Conservation (phyloP, 2,797 vertebrate genomes). For the Sebastes diaconus region DNA sequence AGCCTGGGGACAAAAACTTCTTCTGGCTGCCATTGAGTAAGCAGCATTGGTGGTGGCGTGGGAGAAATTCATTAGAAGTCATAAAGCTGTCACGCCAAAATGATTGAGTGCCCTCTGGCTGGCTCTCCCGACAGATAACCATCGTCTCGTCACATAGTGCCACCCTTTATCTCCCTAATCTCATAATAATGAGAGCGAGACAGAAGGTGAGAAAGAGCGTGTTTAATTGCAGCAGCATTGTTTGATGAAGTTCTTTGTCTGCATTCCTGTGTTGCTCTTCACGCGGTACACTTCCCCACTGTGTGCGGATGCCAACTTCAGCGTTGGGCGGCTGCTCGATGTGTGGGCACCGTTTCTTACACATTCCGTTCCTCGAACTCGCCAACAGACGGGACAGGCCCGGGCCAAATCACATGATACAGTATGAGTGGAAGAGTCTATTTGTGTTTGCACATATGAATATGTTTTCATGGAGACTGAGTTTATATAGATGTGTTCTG, state of each 20-base stretch:
- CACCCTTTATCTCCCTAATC: constrained; percentile 59
- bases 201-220: constrained; percentile 60
- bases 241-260: constrained; percentile 79
- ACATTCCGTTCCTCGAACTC: constrained; percentile 64
- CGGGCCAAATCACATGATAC: constrained; percentile 59
- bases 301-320: constrained; percentile 79
- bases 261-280: constrained; percentile 81
- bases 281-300: constrained; percentile 71
- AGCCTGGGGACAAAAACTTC: constrained; percentile 54
- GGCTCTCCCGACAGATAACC: constrained; percentile 55
- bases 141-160: constrained; percentile 59
- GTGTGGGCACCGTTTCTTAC: constrained; percentile 71
- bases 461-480: constrained; percentile 54
- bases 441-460: constrained; percentile 62
- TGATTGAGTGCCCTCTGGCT: constrained; percentile 55
- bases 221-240: constrained; percentile 77
- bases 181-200: constrained; percentile 27
- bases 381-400: constrained; percentile 66
- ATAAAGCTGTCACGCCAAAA: constrained; percentile 63
- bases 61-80: constrained; percentile 75
- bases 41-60: constrained; percentile 58
- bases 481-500: constrained; percentile 62
- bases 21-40: constrained; percentile 43
- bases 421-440: constrained; percentile 13
- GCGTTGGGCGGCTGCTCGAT: constrained; percentile 57